Evolutionary conservation across 2,113 vertebrate species (phyloP).

Genomic region (Python bivittatus): DNA sequence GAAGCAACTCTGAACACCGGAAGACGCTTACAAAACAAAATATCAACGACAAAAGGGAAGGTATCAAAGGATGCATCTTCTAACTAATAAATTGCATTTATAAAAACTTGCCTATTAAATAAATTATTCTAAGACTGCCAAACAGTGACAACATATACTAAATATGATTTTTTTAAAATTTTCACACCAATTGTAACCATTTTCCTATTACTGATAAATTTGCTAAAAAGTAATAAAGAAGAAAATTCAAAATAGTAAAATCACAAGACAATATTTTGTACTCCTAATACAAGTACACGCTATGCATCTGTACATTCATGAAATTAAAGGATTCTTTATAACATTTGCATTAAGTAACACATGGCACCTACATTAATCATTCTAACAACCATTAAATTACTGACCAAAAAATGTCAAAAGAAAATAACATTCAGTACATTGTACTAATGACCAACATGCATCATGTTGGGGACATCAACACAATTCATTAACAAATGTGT

Average conservation of each 20-base stretch:
- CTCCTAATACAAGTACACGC: constrained; percentile 64
- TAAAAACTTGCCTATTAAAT: constrained; percentile 53
- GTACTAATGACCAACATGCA: constrained; percentile 47
- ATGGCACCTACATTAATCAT: constrained; percentile 67
- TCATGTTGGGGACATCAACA: constrained; percentile 45
- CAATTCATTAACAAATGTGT: constrained; percentile 44
- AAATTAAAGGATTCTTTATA: constrained; percentile 69
- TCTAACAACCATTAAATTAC: constrained; percentile 68
- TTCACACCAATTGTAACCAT: constrained; percentile 18
- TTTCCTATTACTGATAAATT: constrained; percentile 51
- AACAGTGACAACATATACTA: constrained; percentile 50
- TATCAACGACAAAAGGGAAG: constrained; percentile 62
- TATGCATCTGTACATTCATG: constrained; percentile 50
- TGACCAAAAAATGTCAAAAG: constrained; percentile 55
- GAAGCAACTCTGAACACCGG: constrained; percentile 63
- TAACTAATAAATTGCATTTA: constrained; percentile 52
- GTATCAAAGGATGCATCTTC: constrained; percentile 50
- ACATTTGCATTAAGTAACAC: constrained; percentile 44
- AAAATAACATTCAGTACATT: constrained; percentile 40
- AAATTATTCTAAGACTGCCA: constrained; percentile 53
- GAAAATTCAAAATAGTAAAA: constrained; percentile 54
- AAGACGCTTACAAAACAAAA: constrained; percentile 66
- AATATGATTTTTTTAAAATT: constrained; percentile 50
- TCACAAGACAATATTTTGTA: constrained; percentile 49
- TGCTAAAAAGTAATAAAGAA: constrained; percentile 67